Evolutionary conservation across 1,140 invertebrate species (phyloP).

Genomic region (Nilaparvata lugens): DNA sequence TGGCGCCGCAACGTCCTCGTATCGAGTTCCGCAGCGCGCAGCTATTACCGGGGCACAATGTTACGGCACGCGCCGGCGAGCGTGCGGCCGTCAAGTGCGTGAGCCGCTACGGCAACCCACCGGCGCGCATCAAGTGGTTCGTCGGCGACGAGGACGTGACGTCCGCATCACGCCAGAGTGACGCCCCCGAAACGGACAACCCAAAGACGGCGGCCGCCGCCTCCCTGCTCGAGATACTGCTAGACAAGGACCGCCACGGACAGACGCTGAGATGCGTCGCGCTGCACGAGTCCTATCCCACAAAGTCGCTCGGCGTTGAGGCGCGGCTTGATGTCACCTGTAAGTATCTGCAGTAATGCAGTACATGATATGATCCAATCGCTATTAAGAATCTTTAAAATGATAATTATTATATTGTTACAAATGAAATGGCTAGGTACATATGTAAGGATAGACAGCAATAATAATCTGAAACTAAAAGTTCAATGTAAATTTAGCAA

Average conservation of each 20-base stretch:
- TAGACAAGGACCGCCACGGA: conserved; percentile 64
- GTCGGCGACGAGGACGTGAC: conserved; percentile 51
- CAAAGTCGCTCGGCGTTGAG: conserved; percentile 52
- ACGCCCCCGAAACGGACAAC: conserved; percentile 72
- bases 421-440: too few species aligned
- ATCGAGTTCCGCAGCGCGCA: conserved; percentile 69
- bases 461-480: too few species aligned
- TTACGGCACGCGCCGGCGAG: conserved; percentile 66
- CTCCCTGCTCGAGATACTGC: conserved; percentile 68
- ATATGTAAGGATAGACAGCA: too few species aligned
- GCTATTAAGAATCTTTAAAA: too few species aligned
- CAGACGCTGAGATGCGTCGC: conserved; percentile 67
- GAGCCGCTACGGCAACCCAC: conserved; percentile 75
- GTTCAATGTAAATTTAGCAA: too few species aligned
- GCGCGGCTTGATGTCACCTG: conserved; percentile 77
- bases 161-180: conserved; percentile 55
- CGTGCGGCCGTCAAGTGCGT: conserved; percentile 70
- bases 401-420: too few species aligned
- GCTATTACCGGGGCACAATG: conserved; percentile 66
- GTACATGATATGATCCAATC: too few species aligned
- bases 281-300: conserved; percentile 68
- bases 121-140: conserved; percentile 77
- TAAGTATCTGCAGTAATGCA: too few species aligned
- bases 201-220: conserved; percentile 69
- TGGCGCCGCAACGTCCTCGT: conserved; percentile 71